Conservation (phyloP, 2,113 vertebrate species). For the Tragulus kanchil region DNA sequence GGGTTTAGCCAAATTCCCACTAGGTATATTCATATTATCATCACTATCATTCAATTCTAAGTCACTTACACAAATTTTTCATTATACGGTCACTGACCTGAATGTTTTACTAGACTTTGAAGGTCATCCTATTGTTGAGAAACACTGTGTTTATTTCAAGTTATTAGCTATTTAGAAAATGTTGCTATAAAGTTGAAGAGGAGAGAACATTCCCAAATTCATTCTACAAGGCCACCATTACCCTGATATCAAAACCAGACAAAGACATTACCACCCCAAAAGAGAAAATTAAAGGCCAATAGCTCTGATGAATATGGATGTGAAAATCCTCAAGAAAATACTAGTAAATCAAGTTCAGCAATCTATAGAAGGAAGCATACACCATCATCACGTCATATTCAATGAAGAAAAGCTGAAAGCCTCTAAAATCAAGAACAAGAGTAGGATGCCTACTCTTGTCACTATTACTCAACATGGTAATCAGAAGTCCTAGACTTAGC, state of each 20-base stretch:
- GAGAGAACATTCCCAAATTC: neutral
- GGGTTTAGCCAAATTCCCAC: neutral
- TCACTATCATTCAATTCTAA: slow-evolving; percentile 2
- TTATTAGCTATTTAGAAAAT: slow-evolving; percentile 2
- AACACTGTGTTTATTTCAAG: neutral
- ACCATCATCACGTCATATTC: accelerated
- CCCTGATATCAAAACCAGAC: neutral
- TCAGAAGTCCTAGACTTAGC: neutral
- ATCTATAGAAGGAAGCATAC: neutral
- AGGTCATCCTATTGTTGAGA: neutral
- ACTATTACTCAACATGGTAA: neutral
- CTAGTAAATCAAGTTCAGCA: neutral
- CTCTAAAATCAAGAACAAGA: neutral
- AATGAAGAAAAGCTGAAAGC: neutral
- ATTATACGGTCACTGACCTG: slow-evolving; percentile 8
- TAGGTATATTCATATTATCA: neutral
- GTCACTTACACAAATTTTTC: neutral
- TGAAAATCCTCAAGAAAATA: neutral
- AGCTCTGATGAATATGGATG: neutral
- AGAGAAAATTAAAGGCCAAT: neutral
- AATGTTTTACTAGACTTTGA: neutral
- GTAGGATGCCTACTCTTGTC: neutral
- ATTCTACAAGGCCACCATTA: neutral
- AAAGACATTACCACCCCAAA: neutral
- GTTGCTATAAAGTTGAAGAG: too few relatives aligned